These are phyloP conservation scores for Drosophila lacteicornis DNA, from an alignment of 1,140 invertebrate species.

Conservation along the genomic window DNA sequence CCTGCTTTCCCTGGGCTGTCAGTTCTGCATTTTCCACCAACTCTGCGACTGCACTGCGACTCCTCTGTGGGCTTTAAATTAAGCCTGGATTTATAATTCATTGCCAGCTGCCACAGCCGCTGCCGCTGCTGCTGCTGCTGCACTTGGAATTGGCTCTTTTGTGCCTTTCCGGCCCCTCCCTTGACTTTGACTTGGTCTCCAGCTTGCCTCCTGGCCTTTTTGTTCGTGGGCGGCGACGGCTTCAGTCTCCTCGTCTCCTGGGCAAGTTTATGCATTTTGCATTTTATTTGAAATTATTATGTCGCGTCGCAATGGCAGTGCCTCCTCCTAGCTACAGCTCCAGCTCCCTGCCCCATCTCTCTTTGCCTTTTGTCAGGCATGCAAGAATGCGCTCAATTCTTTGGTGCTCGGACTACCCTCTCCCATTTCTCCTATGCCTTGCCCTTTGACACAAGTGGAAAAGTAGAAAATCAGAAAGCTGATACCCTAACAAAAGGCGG, in stretches of 20 bases:
- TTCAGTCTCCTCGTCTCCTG: conserved; percentile 45
- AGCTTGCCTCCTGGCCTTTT: conserved; percentile 25
- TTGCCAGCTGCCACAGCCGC: conserved; percentile 62
- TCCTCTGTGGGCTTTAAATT: conserved; percentile 73
- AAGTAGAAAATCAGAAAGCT: conserved; percentile 25
- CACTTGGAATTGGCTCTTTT: conserved; percentile 50
- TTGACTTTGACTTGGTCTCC: conserved; percentile 28
- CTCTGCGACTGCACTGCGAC: not conserved
- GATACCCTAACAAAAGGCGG: conserved; percentile 29
- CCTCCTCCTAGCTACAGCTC: conserved; percentile 16
- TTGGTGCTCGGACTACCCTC: not conserved
- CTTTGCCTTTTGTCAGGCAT: conserved; percentile 40
- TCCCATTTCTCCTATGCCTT: not conserved
- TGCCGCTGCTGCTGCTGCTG: not conserved
- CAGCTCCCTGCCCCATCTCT: not conserved
- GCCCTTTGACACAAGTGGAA: conserved; percentile 30
- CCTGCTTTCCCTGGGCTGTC: conserved; percentile 25
- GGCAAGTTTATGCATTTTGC: conserved; percentile 78
- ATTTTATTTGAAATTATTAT: conserved; percentile 84
- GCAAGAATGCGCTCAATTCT: conserved; percentile 51
- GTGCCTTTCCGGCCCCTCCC: conserved; percentile 13
- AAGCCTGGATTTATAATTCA: conserved; percentile 83
- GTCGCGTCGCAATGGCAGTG: conserved; percentile 64
- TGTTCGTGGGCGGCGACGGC: conserved; percentile 64
- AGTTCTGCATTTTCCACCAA: conserved; percentile 13